A percentile compares a stretch with the other conserved stretches of the same genome.
Conservation (phyloP, 23 tunicate species). For the Aplidium turbinatum region DNA sequence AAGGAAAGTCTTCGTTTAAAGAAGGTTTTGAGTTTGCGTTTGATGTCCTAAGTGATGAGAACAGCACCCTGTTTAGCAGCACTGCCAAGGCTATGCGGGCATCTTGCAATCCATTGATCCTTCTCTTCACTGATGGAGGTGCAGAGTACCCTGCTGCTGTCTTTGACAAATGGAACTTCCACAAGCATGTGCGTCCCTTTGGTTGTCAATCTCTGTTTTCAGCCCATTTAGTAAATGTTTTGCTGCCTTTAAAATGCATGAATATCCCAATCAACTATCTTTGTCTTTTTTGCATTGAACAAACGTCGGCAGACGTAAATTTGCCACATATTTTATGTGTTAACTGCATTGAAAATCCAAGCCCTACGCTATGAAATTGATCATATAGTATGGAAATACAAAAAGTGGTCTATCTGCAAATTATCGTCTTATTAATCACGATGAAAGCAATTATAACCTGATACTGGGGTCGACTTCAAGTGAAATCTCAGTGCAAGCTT, state of each 20-base stretch:
- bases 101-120: slow-evolving; percentile 58
- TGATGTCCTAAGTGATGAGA: slow-evolving; percentile 12
- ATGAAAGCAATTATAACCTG: no score
- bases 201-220: not conserved
- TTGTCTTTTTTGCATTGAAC: no score
- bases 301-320: no score
- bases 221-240: not conserved
- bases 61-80: not conserved
- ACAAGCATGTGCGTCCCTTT: slow-evolving; percentile 43
- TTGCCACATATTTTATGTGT: no score
- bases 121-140: slow-evolving; percentile 89
- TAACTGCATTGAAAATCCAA: no score
- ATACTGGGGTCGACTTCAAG: no score
- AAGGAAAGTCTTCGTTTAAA: slow-evolving; percentile 45
- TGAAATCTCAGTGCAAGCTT: no score
- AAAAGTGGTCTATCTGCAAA: no score
- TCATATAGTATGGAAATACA: no score
- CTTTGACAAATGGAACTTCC: slow-evolving; percentile 37
- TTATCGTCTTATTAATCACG: no score
- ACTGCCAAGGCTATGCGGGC: slow-evolving; percentile 25
- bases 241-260: not conserved
- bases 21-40: slow-evolving; percentile 68
- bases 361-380: no score
- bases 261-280: no score
- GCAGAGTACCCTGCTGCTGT: slow-evolving; percentile 50